Percentiles rank a stretch among this genome's conserved stretches.
These are phyloP conservation scores for Halyomorpha halys DNA, from an alignment of 1,140 invertebrate genomes.

Conservation along the genomic window DNA sequence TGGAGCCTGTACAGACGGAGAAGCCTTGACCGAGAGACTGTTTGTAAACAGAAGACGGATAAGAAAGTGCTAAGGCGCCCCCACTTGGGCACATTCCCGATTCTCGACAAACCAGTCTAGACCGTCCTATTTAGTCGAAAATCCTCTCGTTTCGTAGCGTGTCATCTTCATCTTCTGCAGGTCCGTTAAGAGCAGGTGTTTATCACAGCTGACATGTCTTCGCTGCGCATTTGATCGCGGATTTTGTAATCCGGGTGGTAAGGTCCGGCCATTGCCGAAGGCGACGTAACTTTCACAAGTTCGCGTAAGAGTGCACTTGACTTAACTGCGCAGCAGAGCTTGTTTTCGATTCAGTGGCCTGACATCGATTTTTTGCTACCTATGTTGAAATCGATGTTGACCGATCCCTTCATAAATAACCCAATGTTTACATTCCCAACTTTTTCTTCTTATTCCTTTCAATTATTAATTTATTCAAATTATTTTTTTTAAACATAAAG, in stretches of 20 bases:
- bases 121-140: too few species aligned
- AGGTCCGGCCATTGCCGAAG: neutral
- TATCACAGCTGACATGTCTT: neutral
- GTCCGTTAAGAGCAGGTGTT: neutral
- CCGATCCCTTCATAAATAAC: too few species aligned
- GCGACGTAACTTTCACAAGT: neutral
- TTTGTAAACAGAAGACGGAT: constrained; percentile 7
- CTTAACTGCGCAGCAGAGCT: too few species aligned
- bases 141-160: too few species aligned
- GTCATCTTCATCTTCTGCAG: neutral
- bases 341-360: too few species aligned
- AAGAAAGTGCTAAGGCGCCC: neutral
- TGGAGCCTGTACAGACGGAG: neutral
- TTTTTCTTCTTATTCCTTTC: too few species aligned
- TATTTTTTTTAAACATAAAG: too few species aligned
- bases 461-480: too few species aligned
- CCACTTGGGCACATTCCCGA: neutral
- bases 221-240: neutral
- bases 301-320: too few species aligned
- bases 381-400: too few species aligned
- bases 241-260: neutral
- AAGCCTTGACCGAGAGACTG: neutral
- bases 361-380: too few species aligned
- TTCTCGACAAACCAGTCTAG: neutral
- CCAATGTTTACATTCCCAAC: too few species aligned